Evolutionary conservation across 2,888 invertebrate species (phyloP), one percentile per base, ranked within the genome.

Genomic region (Pterostichus niger): DNA sequence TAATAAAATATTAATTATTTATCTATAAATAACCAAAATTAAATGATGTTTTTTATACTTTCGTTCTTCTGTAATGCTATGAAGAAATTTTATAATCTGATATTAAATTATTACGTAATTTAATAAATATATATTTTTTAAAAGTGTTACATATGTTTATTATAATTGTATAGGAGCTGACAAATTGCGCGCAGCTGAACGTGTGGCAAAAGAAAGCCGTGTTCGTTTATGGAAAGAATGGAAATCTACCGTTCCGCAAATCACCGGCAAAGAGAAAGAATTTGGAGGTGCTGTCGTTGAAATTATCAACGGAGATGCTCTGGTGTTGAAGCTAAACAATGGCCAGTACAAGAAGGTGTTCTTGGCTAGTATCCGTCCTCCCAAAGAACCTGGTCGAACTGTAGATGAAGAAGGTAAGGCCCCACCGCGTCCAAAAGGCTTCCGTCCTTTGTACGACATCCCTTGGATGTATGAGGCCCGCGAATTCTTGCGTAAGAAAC

Each of bases 381-480:
- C 99, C 49, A 94, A 97, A 90, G 97, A 95, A 89, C 88, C 91
- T 46, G 89, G 89, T 54, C 89, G 91, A 85, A 91, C 90, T 84
- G 90, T 91, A 44, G 93, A 93, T 84, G 95, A 95, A 76, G 94
- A 94, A 86, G 93, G 92, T 13, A 95, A 95, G 87, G 91, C 92
- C n/a, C 90, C 93, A 0, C 93, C 93, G 11, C 92, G 94, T 84
- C 92, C 94, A 2, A 96, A 95, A 89, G 94, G 94, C 84, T 96
- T 94, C 89, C 94, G 97, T 87, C 98, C 99, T 0, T 92, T 99
- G 0, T 99, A 99, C 89, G 99, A 99, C 89, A 96, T 99, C 88
- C 99, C 99, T 0, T 98, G 96, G 94, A 97, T 99, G 97, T 99
- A 96, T 89, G 99, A 99, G 90, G 98, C 99, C 0, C 94, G 99